phyloP scores from a whole-genome alignment of 2,888 invertebrate genomes.

The Fragum whitleyi region DNA sequence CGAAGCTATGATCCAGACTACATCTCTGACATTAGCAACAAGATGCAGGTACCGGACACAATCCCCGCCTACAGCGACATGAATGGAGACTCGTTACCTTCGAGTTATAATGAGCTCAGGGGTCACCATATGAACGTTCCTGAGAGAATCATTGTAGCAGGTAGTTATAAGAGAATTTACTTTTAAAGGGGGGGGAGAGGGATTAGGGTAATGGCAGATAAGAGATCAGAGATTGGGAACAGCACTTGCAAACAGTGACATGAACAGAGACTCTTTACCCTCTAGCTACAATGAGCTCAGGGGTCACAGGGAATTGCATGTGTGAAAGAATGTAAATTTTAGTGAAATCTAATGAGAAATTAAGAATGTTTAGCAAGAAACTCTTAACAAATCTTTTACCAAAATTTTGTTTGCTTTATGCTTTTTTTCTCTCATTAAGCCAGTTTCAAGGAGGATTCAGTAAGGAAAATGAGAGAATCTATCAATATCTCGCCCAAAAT shows the following conservation, averaged over 20 bases:
- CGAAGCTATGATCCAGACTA: slow-evolving; percentile 89
- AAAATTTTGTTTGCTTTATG: no score
- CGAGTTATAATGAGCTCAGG: slow-evolving; percentile 23
- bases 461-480: no score
- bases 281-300: slow-evolving; percentile 17
- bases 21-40: slow-evolving; percentile 91
- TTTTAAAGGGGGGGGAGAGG: not conserved
- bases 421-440: no score
- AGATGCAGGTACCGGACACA: slow-evolving; percentile 88
- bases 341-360: no score
- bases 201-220: no score
- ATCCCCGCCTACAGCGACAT: slow-evolving; percentile 29
- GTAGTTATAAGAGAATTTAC: slow-evolving; percentile 86
- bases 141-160: slow-evolving; percentile 95
- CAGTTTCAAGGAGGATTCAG: no score
- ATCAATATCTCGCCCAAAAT: no score
- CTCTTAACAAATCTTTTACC: no score
- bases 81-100: not conserved
- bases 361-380: no score
- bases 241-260: slow-evolving; percentile 28
- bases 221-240: no score
- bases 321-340: no score
- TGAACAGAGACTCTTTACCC: not conserved
- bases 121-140: slow-evolving; percentile 92
- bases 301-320: no score